phyloP scores from a whole-genome alignment of 2,797 vertebrate species.

The Sebastes hubbsi region DNA sequence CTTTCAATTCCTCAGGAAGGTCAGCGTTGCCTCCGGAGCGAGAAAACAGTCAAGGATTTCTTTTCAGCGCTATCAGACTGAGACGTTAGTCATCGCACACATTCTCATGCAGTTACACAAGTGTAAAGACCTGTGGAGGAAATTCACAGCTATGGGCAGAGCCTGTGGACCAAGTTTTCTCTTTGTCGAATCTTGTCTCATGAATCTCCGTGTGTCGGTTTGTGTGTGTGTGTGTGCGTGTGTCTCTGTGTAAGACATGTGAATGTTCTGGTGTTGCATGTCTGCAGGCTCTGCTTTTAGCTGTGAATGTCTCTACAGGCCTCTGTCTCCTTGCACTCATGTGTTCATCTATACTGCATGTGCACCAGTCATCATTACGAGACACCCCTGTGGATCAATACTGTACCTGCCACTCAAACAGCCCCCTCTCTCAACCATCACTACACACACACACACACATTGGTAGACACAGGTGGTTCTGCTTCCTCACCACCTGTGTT shows the following conservation, averaged over 20 bases:
- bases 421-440: background rate
- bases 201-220: background rate
- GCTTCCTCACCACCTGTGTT: constrained; percentile 16
- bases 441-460: background rate
- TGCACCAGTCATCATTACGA: constrained; percentile 12
- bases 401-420: constrained; percentile 24
- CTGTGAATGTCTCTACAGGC: background rate
- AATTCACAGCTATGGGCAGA: background rate
- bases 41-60: constrained; percentile 17
- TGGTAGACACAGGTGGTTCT: background rate
- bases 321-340: background rate
- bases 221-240: constrained; percentile 8
- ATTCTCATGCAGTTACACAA: constrained; percentile 22
- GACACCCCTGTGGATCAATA: constrained; percentile 7
- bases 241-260: background rate
- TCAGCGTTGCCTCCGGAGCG: constrained; percentile 12
- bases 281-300: constrained; percentile 13
- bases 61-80: constrained; percentile 9
- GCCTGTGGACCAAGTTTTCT: background rate
- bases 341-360: constrained; percentile 15
- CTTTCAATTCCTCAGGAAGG: constrained; percentile 51
- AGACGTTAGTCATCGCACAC: constrained; percentile 14
- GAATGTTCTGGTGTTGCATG: background rate
- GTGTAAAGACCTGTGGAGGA: background rate
- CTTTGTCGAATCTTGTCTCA: background rate